Conservation (phyloP, 2,113 vertebrate genomes). For the Rhinolophus ferrumequinum region DNA sequence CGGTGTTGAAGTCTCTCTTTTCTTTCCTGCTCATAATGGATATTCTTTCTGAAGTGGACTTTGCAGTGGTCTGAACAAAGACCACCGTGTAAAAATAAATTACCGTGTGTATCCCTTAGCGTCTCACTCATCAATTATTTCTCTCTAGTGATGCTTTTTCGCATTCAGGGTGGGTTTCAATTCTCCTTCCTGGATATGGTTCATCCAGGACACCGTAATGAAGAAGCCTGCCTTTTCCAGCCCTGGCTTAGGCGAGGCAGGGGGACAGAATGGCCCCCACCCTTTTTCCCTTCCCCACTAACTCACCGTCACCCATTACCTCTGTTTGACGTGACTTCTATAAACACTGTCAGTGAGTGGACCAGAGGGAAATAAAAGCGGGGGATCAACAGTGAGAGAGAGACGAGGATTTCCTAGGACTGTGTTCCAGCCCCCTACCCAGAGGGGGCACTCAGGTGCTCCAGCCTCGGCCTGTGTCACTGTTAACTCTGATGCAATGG, state of each 20-base stretch:
- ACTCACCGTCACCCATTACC: background rate
- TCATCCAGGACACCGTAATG: background rate
- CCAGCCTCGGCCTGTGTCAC: background rate
- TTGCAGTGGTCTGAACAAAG: slow-evolving; percentile 56
- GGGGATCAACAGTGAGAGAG: background rate
- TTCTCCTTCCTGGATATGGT: background rate
- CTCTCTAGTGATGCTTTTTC: slow-evolving; percentile 47
- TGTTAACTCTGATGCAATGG: background rate
- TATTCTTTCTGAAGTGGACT: slow-evolving; percentile 53
- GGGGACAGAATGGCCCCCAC: too few relatives aligned
- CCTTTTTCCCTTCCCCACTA: background rate
- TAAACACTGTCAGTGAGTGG: background rate
- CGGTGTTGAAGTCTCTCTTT: background rate
- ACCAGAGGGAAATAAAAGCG: accelerated
- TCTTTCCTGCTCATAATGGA: slow-evolving; percentile 24
- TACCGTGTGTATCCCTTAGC: background rate
- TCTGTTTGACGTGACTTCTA: background rate
- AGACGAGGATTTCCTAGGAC: background rate
- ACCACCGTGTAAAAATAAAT: slow-evolving; percentile 62
- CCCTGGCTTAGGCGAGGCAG: background rate
- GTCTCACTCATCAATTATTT: slow-evolving; percentile 61
- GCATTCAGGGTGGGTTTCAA: slow-evolving; percentile 49
- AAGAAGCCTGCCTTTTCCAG: background rate
- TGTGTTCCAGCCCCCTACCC: background rate
- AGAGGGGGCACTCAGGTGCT: too few relatives aligned